These are phyloP conservation scores for Meriones psammophilus DNA, from an alignment of 2,797 vertebrate species.

Conservation along the genomic window DNA sequence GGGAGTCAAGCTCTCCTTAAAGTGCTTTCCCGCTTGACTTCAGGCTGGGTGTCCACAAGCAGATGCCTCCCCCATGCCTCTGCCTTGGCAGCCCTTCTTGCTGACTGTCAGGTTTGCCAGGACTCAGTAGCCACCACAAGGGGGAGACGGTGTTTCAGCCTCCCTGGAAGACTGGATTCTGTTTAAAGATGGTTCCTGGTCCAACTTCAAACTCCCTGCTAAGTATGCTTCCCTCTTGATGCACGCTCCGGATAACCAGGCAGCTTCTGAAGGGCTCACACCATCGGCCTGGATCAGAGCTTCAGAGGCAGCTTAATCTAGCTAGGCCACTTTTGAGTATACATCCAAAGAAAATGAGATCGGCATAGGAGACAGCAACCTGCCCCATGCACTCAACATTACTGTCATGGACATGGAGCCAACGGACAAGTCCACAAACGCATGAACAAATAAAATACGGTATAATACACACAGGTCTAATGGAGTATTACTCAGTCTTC, in stretches of 20 bases:
- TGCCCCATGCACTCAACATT: neutral
- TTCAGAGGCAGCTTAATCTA: fast-evolving
- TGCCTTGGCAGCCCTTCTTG: neutral
- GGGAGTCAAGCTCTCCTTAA: neutral
- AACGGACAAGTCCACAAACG: neutral
- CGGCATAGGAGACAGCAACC: neutral
- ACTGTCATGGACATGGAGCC: neutral
- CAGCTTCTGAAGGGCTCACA: fast-evolving
- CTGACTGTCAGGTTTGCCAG: neutral
- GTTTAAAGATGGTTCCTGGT: neutral
- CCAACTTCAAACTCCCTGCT: neutral
- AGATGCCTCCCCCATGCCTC: neutral
- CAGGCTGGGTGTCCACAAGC: neutral
- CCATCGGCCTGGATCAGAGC: neutral
- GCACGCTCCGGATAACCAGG: too few species aligned
- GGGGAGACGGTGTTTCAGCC: slow-evolving; percentile 13
- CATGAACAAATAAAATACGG: neutral
- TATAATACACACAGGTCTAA: too few species aligned
- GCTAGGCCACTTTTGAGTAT: neutral
- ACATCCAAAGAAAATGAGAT: neutral
- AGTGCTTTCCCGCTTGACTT: neutral
- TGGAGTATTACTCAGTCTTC: neutral
- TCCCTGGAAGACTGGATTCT: neutral
- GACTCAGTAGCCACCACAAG: slow-evolving; percentile 54
- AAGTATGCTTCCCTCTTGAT: fast-evolving